Evolutionary conservation across 2,888 invertebrate genomes (phyloP), one percentile per base, ranked within the genome.

Genomic region (Pycnomerus fuliginosus): DNA sequence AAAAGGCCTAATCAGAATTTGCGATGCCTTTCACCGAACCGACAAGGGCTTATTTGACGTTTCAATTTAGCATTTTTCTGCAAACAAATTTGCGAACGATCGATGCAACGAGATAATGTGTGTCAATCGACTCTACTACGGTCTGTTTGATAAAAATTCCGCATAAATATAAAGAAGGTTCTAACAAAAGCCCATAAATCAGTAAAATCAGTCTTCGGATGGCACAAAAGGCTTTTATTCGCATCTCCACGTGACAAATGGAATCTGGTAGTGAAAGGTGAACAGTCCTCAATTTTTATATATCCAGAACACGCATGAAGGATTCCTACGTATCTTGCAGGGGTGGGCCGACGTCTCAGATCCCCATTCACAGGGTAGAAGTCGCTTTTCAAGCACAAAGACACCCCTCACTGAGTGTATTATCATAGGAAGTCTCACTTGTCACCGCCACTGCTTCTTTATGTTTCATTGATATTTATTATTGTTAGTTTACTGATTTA

Each of bases 261-360:
- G 67, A 68, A 64, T 68, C 71, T 70, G 71, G 56, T 61, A 61
- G 67, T 70, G 71, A 72, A 67, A 72, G 71, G 71, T 71, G 71
- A 67, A 67, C 66, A 67, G 64, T 67, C 64, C 62, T 61, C 68
- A 67, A 70, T 70, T 70, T 69, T 70, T 71, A 65, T 68, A 64
- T 62, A 64, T 64, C 51, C 45, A 43, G 55, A 56, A 59, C 65
- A 64, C 65, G 64, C 62, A 61, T 61, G 64, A 59, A 52, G 55
- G 54, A 55, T 50, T 53, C 47, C 51, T 49, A 44, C 47, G 49
- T 45, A 48, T 42, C 39, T 44, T 34, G 42, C 43, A 52, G 35
- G 49, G 46, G 46, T 43, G 42, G 47, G 32, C 33, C 47, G 22
- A 35, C 44, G 39, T 44, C 48, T 48, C 37, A 27, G 33, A 29